Base-by-base conservation (phyloP, 2,797 vertebrate species). In the Aplochiton taeniatus region DNA sequence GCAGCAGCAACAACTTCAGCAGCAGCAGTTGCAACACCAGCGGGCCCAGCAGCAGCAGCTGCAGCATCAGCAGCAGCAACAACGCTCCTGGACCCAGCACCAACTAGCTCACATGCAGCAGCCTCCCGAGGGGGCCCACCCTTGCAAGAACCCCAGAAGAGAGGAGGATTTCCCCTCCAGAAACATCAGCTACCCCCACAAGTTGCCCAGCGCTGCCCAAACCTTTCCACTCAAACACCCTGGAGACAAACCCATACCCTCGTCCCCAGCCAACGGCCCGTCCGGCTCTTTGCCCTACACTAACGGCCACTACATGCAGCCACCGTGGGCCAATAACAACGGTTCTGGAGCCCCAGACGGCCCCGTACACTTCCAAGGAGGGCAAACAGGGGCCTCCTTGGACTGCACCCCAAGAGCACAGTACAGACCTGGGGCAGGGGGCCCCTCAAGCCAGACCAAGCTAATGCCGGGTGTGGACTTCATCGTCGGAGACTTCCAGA, bases 231-330 rank as follows among this genome's bases (percentile, higher is more conserved):
- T 96, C 49, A 98, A 97, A 85, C 91, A 93, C 63, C 90, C 93
- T 14, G 74, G 93, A 63, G 96, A 98, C 73, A 98, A 97, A 74
- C 85, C 93, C 0, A 94, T 86, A 0, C 90, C 96, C 1, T 93
- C 94, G 18, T 95, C 97, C 4, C 94, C 97, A 0, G 86, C 93
- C 70, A 88, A 78, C 65, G 87, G 85, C 53, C 76, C 90, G 0
- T 89, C 91, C 19, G 94, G 91, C 67, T 87, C 93, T 49, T 76
- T 95, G 90, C 93, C 93, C 83, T 98, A 96, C 65, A 90, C 93
- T 70, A 98, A 97, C 1, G 94, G 95, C 81, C 95, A 95, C 88
- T 98, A 95, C 86, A 94, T 96, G 91, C 95, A 95, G 68, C 93
- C 94, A 43, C 78, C 93, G 8, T 98, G 97, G 97, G 93, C 94